Evolutionary conservation across 2,888 invertebrate genomes (phyloP), one percentile per base, ranked within the genome.

Genomic region (Gibbula magus): DNA sequence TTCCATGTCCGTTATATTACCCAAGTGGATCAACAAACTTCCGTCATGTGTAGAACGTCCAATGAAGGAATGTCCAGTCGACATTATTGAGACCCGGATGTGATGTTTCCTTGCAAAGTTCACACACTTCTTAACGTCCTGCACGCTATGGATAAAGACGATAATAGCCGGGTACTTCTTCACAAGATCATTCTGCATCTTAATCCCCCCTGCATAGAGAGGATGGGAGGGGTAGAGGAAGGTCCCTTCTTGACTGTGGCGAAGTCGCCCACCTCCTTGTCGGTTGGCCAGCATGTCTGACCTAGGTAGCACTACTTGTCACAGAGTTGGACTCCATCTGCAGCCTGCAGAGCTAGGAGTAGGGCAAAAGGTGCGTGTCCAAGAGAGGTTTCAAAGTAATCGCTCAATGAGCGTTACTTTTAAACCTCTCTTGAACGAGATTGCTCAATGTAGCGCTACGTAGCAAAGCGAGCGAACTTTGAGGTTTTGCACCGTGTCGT

Each of bases 1-100:
- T 1, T 29, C 8, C 20, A 39, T 45, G 7, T 45, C 35, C 51
- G 20, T 75, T 51, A 52, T 75, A 20, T 75, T 35, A 16, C 51
- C 25, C 35, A 75, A 10, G 29, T 75, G 25, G 13, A 75, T 75
- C 22, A 39, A 25, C 18, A 75, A 18, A 75, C 75, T 52, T 20
- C 75, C 75, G 18, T 75, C 75, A 20, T 22, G 51, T 4, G 75
- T 75, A 22, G 75, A 75, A 10, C 75, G 75, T 20, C 75, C 75
- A 20, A 39, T 52, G 52, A 20, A 75, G 10, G 75, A 75, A 29
- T 75, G 75, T 10, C 75, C 75, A 7, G 45, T 52, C 18, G 75
- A 75, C 29, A 25, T 22, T 32, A 75, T 52, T 4, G 67, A 32
- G 10, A 67, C 29, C 67, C 25, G 35, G 16, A 67, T 67, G 67